Conservation (phyloP, 2,888 invertebrate genomes). For the Pardosa pseudoannulata region DNA sequence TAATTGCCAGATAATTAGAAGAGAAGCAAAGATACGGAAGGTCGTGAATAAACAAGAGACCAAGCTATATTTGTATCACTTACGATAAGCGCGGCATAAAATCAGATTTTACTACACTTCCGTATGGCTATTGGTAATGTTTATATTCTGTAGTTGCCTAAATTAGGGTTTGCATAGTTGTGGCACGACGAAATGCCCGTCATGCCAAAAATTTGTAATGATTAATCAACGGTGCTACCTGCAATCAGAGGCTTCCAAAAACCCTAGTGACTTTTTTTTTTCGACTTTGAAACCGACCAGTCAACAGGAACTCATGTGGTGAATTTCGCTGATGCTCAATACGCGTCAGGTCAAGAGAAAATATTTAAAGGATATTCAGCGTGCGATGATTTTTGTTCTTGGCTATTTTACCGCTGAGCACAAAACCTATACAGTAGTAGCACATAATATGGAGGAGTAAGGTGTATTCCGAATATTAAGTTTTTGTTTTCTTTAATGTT, state of each 20-base stretch:
- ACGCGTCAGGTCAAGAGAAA: neutral
- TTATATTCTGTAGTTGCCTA: too few relatives aligned
- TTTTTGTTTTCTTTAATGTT: neutral
- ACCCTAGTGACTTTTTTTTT: neutral
- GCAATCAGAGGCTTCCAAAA: neutral
- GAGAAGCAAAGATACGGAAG: too few relatives aligned
- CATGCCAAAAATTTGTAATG: neutral
- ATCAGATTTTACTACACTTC: too few relatives aligned
- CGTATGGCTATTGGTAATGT: too few relatives aligned
- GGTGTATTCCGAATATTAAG: too few relatives aligned
- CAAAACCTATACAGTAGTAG: slow-evolving; percentile 23
- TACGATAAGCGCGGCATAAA: too few relatives aligned
- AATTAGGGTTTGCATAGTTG: slow-evolving; percentile 1
- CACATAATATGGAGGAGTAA: slow-evolving; percentile 35
- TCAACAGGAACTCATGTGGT: slow-evolving; percentile 22
- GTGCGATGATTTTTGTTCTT: slow-evolving; percentile 10
- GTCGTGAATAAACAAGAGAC: too few relatives aligned
- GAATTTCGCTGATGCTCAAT: slow-evolving; percentile 20
- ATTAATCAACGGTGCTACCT: slow-evolving; percentile 1
- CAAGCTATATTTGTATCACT: too few relatives aligned
- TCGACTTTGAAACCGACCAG: slow-evolving; percentile 18
- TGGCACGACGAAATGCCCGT: neutral
- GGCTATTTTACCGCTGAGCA: slow-evolving; percentile 28
- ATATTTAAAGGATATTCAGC: slow-evolving; percentile 18
- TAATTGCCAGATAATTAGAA: too few relatives aligned